These are phyloP conservation scores for Tylochromis polylepis DNA, from an alignment of 2,113 vertebrate species.

Conservation along the genomic window DNA sequence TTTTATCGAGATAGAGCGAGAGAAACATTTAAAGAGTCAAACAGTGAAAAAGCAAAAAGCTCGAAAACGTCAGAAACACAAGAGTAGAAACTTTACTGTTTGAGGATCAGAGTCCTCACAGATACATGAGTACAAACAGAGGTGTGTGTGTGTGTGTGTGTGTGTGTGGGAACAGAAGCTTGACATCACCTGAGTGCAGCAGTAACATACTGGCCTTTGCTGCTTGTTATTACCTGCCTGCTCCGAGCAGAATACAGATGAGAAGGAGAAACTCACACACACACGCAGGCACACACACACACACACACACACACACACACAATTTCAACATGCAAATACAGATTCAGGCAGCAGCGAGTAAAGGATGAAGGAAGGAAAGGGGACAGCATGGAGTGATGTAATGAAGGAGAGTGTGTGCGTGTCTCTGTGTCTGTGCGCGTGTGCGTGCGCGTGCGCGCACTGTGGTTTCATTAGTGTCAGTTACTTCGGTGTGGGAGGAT, in stretches of 20 bases:
- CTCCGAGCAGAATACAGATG: not conserved
- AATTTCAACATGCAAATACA: not conserved
- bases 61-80: not conserved
- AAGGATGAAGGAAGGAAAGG: not conserved
- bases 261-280: not conserved
- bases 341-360: not conserved
- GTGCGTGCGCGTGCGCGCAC: rapidly evolving
- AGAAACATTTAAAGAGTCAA: not conserved
- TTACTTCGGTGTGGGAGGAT: not conserved
- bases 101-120: not conserved
- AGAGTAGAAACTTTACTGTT: not conserved
- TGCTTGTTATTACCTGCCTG: not conserved
- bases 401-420: not conserved
- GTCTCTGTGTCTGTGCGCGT: no score
- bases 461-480: not conserved
- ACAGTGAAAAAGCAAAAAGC: no score
- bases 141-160: not conserved
- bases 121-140: not conserved
- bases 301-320: not conserved
- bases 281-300: not conserved
- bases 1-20: not conserved
- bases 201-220: not conserved
- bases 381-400: not conserved
- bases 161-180: not conserved
- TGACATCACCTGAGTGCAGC: not conserved